These are phyloP conservation scores for Elanoides forficatus DNA, from an alignment of 2,113 vertebrate species.

Conservation along the genomic window DNA sequence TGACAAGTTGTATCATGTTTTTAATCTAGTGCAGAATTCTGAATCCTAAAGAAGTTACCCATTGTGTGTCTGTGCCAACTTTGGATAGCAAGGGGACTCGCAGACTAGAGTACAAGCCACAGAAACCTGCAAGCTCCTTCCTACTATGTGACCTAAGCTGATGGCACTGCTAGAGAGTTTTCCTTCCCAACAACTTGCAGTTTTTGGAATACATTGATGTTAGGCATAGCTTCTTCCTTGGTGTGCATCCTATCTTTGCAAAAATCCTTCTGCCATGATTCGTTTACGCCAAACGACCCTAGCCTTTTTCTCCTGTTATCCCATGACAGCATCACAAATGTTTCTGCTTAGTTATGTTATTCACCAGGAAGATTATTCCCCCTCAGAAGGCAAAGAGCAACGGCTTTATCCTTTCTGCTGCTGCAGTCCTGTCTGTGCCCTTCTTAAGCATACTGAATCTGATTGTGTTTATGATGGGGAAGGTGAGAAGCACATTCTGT, in stretches of 20 bases:
- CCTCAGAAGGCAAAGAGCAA: not conserved
- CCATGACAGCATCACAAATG: not conserved
- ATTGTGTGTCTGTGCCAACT: not conserved
- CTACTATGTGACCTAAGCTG: not conserved
- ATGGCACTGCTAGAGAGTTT: not conserved
- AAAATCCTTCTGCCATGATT: not conserved
- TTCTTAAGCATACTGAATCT: not conserved
- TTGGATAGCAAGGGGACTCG: not conserved
- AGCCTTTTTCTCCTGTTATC: not conserved
- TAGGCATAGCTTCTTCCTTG: not conserved
- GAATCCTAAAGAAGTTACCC: not conserved
- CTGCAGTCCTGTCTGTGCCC: not conserved
- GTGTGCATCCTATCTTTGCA: not conserved
- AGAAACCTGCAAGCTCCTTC: not conserved
- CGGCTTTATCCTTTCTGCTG: not conserved
- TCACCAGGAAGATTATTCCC: not conserved
- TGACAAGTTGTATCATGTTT: not conserved
- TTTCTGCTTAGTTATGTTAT: not conserved
- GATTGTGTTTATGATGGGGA: not conserved
- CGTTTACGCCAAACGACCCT: not conserved
- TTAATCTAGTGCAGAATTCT: not conserved
- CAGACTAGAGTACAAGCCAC: not conserved
- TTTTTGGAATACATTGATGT: not conserved
- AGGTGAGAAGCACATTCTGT: not conserved
- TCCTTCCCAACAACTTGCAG: not conserved